Conservation (phyloP, 1,140 invertebrate species). For the Saccostrea cuccullata region DNA sequence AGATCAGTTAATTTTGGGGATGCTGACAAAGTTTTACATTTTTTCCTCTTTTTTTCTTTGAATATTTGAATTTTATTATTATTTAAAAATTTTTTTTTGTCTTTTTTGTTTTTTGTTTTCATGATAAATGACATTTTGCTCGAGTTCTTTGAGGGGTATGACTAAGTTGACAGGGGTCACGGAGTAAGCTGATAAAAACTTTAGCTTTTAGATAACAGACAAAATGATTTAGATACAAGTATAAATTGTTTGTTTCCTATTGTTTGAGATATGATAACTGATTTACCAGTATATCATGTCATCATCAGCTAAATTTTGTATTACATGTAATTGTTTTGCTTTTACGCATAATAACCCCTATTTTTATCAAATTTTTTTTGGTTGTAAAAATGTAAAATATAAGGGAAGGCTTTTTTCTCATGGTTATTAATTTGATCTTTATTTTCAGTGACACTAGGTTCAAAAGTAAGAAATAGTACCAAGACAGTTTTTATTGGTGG, state of each 20-base stretch:
- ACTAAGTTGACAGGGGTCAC: too few species aligned
- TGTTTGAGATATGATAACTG: background rate
- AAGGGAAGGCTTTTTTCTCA: background rate
- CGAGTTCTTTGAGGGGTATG: too few species aligned
- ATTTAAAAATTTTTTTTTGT: too few species aligned
- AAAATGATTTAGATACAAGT: background rate
- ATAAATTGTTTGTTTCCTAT: conserved; percentile 11
- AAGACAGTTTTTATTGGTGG: too few species aligned
- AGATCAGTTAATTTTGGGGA: too few species aligned
- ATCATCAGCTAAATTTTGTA: background rate
- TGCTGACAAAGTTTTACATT: too few species aligned
- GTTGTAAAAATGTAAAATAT: background rate
- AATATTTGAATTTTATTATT: too few species aligned
- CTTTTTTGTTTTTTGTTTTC: too few species aligned
- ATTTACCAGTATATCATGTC: background rate
- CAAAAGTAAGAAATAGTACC: background rate
- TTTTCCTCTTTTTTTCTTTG: too few species aligned
- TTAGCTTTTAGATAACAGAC: background rate
- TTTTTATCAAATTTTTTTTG: background rate
- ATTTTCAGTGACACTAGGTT: background rate
- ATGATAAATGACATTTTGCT: too few species aligned
- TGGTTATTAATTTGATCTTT: background rate
- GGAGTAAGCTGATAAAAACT: background rate
- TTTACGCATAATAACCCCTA: background rate
- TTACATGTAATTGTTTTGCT: too few species aligned